Conservation (phyloP, 2,797 vertebrate species). For the Allenopithecus nigroviridis region DNA sequence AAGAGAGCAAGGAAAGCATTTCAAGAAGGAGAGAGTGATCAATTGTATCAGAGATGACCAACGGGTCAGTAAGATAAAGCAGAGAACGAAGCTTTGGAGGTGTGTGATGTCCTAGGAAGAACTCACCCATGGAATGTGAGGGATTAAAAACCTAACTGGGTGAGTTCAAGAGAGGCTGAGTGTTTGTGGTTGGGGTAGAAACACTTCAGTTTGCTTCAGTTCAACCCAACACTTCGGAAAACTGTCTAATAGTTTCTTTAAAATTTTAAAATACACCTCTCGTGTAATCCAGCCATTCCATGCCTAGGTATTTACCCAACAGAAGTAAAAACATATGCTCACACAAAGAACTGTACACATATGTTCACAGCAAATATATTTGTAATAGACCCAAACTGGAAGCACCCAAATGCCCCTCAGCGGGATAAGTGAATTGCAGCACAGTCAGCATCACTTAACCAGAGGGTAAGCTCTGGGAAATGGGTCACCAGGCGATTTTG, state of each 20-base stretch:
- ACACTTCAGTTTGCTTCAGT: neutral
- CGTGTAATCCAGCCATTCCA: neutral
- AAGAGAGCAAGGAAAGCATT: neutral
- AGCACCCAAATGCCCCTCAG: neutral
- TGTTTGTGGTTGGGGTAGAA: neutral
- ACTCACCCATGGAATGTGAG: neutral
- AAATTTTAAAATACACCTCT: neutral
- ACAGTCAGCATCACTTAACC: neutral
- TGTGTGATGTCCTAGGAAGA: neutral
- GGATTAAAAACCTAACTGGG: neutral
- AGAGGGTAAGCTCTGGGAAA: neutral
- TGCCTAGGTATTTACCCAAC: neutral
- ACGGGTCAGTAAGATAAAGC: neutral
- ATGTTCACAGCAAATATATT: neutral
- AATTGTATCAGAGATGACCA: neutral
- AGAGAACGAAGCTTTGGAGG: neutral
- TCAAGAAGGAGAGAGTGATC: neutral
- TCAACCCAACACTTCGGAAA: neutral
- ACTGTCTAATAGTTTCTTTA: neutral
- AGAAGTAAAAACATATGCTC: neutral
- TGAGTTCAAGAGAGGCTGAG: neutral
- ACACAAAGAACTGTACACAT: neutral
- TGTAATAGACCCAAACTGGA: neutral
- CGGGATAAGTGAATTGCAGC: neutral
- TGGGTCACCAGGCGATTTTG: accelerated